These are phyloP conservation scores for Channa maculata DNA, from an alignment of 2,113 vertebrate genomes.

Conservation along the genomic window DNA sequence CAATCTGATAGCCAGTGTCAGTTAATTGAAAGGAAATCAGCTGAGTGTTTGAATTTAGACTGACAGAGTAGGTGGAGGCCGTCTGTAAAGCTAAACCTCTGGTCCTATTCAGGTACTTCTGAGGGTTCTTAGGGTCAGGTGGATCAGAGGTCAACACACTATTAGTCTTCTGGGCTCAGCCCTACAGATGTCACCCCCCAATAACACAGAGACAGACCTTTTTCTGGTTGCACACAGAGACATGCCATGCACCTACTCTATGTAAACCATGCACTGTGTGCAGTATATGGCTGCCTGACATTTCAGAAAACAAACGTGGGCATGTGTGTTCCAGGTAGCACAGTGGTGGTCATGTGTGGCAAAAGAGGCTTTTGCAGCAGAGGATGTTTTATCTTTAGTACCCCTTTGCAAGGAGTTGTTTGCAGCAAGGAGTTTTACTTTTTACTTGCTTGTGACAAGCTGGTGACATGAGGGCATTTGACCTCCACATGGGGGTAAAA, in stretches of 20 bases:
- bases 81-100: conserved; percentile 72
- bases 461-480: conserved; percentile 58
- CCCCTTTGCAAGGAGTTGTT: conserved; percentile 43
- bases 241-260: conserved; percentile 11
- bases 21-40: conserved; percentile 58
- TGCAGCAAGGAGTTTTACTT: conserved; percentile 55
- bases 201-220: conserved; percentile 19
- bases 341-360: background rate
- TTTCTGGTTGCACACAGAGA: conserved; percentile 7
- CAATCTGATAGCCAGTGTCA: conserved; percentile 23
- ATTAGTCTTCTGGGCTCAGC: conserved; percentile 39
- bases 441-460: conserved; percentile 60
- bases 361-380: conserved; percentile 31
- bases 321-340: background rate
- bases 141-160: conserved; percentile 66
- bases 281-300: conserved; percentile 9
- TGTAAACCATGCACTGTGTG: conserved; percentile 24
- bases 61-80: conserved; percentile 60
- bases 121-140: conserved; percentile 42
- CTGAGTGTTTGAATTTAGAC: conserved; percentile 58
- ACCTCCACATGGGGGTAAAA: conserved; percentile 46
- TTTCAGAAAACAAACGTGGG: background rate
- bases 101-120: conserved; percentile 55
- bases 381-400: conserved; percentile 17
- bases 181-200: conserved; percentile 23